phyloP scores from a whole-genome alignment of 37 sponge, comb jelly and placozoan genomes.

The Cliona cf. orientalis region DNA sequence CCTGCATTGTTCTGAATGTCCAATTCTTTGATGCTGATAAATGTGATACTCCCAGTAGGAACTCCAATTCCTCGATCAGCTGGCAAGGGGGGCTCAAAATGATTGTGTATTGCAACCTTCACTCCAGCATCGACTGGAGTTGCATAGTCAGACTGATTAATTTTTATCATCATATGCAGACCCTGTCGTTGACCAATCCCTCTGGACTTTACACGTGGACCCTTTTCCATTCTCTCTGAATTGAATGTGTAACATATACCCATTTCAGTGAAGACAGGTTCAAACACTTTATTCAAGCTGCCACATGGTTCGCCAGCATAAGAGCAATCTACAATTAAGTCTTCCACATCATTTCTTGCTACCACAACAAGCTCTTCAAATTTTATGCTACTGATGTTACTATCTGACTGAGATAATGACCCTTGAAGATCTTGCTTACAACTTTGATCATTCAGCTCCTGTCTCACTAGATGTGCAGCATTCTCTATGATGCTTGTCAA shows the following conservation, averaged over 20 bases:
- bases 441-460: background rate
- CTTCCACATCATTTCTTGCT: background rate
- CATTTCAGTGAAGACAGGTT: background rate
- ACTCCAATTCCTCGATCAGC: constrained; percentile 12
- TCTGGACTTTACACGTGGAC: background rate
- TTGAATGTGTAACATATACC: constrained; percentile 50
- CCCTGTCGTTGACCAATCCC: constrained; percentile 20
- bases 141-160: constrained; percentile 29
- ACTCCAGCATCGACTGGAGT: constrained; percentile 15
- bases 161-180: constrained; percentile 25
- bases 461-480: background rate
- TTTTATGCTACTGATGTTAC: background rate
- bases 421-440: background rate
- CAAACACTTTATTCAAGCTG: background rate
- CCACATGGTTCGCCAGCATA: constrained; percentile 2
- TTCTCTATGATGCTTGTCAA: background rate
- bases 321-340: constrained; percentile 5
- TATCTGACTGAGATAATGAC: background rate
- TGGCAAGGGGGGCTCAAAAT: constrained; percentile 5
- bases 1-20: background rate
- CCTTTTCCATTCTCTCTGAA: background rate
- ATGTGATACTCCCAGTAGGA: constrained; percentile 1
- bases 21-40: background rate
- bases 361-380: background rate
- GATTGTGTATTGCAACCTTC: constrained; percentile 8